Percentiles rank a stretch among this genome's conserved stretches.
These are phyloP conservation scores for Hydropsyche betteni DNA, from an alignment of 2,888 invertebrate genomes.

Conservation along the genomic window DNA sequence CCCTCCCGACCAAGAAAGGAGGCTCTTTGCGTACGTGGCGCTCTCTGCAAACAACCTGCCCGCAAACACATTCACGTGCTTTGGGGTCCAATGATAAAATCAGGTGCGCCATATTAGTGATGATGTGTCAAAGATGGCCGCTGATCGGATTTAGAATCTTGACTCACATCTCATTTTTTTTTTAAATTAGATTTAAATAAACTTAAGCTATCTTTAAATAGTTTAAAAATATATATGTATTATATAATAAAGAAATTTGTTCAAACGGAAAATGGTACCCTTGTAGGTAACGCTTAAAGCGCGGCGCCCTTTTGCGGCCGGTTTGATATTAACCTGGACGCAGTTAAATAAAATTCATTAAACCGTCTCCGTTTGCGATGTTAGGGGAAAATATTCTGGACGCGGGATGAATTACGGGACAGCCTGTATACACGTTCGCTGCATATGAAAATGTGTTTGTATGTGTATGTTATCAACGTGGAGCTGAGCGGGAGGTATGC, in stretches of 20 bases:
- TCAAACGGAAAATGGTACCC: too few relatives aligned
- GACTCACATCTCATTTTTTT: too few relatives aligned
- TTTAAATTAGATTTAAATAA: too few relatives aligned
- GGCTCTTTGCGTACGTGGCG: constrained; percentile 46
- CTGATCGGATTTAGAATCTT: too few relatives aligned
- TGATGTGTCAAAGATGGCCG: too few relatives aligned
- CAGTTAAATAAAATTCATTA: constrained; percentile 49
- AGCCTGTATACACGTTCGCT: neutral
- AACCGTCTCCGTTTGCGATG: constrained; percentile 46
- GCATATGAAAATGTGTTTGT: neutral
- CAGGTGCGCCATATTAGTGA: neutral
- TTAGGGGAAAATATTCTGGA: constrained; percentile 36
- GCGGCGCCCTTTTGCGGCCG: neutral
- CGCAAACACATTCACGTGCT: constrained; percentile 11
- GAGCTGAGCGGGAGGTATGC: constrained; percentile 56
- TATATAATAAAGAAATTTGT: too few relatives aligned
- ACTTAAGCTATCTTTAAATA: too few relatives aligned
- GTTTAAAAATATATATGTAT: too few relatives aligned
- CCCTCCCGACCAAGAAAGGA: constrained; percentile 34
- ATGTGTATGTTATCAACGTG: constrained; percentile 43
- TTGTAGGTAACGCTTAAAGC: too few relatives aligned
- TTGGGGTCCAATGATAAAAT: constrained; percentile 34
- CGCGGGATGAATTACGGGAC: constrained; percentile 23
- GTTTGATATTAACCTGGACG: constrained; percentile 30
- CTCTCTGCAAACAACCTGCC: constrained; percentile 50